Evolutionary conservation across 2,888 invertebrate genomes (phyloP).

Genomic region (Plebejus melissa): DNA sequence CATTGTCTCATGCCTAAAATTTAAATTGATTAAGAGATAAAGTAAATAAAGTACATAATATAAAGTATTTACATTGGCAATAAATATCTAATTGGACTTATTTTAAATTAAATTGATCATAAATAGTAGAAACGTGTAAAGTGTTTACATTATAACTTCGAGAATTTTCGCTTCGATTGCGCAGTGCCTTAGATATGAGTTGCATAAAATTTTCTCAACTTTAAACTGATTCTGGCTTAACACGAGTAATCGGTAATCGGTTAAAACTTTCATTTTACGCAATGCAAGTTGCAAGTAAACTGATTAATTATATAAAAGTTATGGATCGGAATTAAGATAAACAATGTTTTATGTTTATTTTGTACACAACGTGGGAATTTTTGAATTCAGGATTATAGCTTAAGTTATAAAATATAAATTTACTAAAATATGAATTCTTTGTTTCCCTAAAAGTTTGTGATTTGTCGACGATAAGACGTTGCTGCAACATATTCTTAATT

Average conservation of each 20-base stretch:
- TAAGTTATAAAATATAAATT: background rate
- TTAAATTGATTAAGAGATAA: background rate
- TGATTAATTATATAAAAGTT: background rate
- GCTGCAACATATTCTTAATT: background rate
- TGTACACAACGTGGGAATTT: background rate
- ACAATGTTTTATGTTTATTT: background rate
- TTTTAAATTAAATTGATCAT: background rate
- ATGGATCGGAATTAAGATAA: background rate
- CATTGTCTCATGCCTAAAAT: too few species aligned
- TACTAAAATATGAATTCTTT: too few species aligned
- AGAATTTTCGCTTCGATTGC: background rate
- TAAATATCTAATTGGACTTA: background rate
- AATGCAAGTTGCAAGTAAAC: background rate
- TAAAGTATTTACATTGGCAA: background rate
- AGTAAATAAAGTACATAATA: background rate
- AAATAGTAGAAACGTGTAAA: background rate
- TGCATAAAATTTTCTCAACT: background rate
- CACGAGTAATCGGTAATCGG: background rate
- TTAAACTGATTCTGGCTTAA: background rate
- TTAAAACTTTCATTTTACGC: slow-evolving; percentile 3
- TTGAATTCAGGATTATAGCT: background rate
- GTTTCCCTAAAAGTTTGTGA: background rate
- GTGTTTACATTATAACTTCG: background rate
- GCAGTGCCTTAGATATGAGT: background rate
- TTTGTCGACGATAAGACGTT: background rate